Evolutionary conservation across 2,888 invertebrate genomes (phyloP).

Genomic region (Eupithecia exiguata): DNA sequence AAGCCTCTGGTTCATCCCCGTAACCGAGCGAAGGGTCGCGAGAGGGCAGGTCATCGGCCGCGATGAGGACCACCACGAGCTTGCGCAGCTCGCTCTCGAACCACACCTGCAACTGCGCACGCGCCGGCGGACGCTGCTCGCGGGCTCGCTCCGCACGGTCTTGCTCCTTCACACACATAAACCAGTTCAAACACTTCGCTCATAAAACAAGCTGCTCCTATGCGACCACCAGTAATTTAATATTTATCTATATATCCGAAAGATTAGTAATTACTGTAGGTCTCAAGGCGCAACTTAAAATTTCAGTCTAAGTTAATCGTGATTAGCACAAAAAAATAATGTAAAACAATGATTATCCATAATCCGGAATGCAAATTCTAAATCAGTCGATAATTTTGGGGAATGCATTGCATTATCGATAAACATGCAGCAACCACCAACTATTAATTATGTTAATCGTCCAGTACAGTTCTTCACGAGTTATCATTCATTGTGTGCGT

Average conservation of each 20-base stretch:
- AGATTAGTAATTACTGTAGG: conserved; percentile 33
- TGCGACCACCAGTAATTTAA: conserved; percentile 23
- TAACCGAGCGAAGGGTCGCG: conserved; percentile 91
- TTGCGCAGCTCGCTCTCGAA: conserved; percentile 93
- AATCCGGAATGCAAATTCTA: conserved; percentile 69
- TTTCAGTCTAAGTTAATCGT: conserved; percentile 31
- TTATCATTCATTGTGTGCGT: conserved; percentile 63
- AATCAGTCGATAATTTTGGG: conserved; percentile 61
- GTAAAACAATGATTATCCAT: conserved; percentile 53
- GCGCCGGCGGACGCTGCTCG: conserved; percentile 90
- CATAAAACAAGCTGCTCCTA: conserved; percentile 42
- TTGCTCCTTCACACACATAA: conserved; percentile 68
- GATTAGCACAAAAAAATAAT: conserved; percentile 34
- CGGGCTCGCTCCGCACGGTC: conserved; percentile 72
- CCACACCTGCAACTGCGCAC: conserved; percentile 94
- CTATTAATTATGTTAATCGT: conserved; percentile 58
- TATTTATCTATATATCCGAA: background rate
- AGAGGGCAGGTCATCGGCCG: conserved; percentile 92
- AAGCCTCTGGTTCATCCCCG: conserved; percentile 92
- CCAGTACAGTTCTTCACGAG: conserved; percentile 56
- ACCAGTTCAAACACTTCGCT: conserved; percentile 24
- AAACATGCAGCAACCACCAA: conserved; percentile 79
- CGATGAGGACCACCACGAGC: conserved; percentile 92
- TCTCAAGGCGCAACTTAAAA: conserved; percentile 47
- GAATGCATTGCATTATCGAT: conserved; percentile 71